Percentiles rank a stretch among this genome's conserved stretches.
Conservation (phyloP, 2,888 invertebrate genomes). For the Thymelicus lineola region DNA sequence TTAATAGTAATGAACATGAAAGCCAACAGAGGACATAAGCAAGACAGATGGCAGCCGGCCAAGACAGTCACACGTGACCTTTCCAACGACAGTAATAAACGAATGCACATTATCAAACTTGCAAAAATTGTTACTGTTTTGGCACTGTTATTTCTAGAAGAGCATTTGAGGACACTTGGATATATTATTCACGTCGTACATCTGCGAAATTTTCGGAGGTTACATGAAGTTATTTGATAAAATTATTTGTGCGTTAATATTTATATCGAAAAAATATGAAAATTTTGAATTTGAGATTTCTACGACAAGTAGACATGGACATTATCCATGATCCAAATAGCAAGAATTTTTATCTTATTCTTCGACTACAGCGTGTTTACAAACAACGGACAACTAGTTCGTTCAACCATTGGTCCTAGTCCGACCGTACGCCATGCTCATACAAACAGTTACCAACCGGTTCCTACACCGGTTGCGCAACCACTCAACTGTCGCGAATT, state of each 20-base stretch:
- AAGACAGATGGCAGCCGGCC: conserved; percentile 16
- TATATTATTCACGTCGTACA: too few relatives aligned
- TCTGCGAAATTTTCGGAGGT: too few relatives aligned
- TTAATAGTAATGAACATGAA: conserved; percentile 25
- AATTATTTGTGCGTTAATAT: too few relatives aligned
- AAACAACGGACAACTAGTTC: conserved; percentile 8
- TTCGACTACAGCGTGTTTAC: conserved; percentile 6
- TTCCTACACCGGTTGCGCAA: conserved; percentile 35
- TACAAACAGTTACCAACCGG: conserved; percentile 34
- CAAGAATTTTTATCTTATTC: too few relatives aligned
- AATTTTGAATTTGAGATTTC: too few relatives aligned
- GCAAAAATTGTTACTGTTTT: neutral
- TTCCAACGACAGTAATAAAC: conserved; percentile 1
- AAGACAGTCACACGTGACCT: conserved; percentile 22
- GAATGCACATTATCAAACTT: neutral
- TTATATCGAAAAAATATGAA: too few relatives aligned
- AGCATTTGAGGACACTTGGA: too few relatives aligned
- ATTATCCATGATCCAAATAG: too few relatives aligned
- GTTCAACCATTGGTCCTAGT: conserved; percentile 4
- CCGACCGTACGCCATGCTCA: conserved; percentile 3
- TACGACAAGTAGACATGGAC: too few relatives aligned
- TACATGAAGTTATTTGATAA: too few relatives aligned
- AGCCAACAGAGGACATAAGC: neutral
- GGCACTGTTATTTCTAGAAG: too few relatives aligned
- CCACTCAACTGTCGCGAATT: conserved; percentile 37